Percentiles rank a stretch among this genome's conserved stretches.
Evolutionary conservation across 1,140 invertebrate species (phyloP).

Genomic region (Drosophila truncata): DNA sequence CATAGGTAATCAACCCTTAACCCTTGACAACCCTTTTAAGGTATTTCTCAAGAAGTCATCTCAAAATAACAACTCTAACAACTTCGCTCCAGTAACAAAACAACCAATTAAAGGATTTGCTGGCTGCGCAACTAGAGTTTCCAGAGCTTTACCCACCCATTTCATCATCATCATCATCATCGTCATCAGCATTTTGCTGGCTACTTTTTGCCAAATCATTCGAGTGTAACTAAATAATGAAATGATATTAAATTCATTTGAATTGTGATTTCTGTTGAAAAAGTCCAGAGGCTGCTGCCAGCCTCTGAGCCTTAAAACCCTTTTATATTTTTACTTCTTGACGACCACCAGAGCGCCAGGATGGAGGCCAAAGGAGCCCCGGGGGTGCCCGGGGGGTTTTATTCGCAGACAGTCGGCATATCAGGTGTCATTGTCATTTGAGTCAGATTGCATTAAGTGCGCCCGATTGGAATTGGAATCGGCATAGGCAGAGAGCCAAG

Average conservation of each 20-base stretch:
- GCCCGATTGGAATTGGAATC: constrained; percentile 77
- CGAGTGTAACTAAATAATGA: constrained; percentile 85
- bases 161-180: constrained; percentile 33
- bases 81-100: constrained; percentile 47
- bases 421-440: constrained; percentile 85
- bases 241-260: constrained; percentile 85
- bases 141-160: background rate
- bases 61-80: background rate
- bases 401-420: constrained; percentile 63
- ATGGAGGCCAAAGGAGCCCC: background rate
- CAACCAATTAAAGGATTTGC: constrained; percentile 79
- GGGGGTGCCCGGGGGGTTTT: background rate
- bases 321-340: constrained; percentile 46
- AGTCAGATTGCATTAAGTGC: constrained; percentile 81
- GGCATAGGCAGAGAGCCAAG: constrained; percentile 32
- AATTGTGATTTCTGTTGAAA: constrained; percentile 85
- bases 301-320: constrained; percentile 43
- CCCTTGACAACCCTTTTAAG: constrained; percentile 64
- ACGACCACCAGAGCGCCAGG: constrained; percentile 67
- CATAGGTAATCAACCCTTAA: constrained; percentile 50
- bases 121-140: constrained; percentile 53
- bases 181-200: constrained; percentile 21
- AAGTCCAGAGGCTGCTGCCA: constrained; percentile 48
- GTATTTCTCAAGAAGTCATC: constrained; percentile 49
- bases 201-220: constrained; percentile 82